Percentiles rank a stretch among this genome's conserved stretches.
phyloP scores from a whole-genome alignment of 1,140 invertebrate genomes.

The Babylonia areolata region DNA sequence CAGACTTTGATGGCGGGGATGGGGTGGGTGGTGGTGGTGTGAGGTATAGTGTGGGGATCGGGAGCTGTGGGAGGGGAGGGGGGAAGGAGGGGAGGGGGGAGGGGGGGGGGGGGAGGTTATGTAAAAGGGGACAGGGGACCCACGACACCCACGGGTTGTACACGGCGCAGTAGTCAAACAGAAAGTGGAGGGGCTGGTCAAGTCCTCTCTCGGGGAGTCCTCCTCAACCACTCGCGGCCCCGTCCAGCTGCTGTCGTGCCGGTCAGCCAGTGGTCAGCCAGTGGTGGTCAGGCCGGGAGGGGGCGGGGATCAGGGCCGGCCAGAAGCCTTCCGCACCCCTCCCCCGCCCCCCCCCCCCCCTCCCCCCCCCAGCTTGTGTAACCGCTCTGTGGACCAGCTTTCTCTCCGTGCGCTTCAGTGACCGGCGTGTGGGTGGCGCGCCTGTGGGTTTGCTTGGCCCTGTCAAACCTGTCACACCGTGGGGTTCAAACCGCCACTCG shows the following conservation, averaged over 20 bases:
- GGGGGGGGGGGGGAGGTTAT: neutral
- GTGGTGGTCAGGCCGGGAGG: neutral
- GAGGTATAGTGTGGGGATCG: too few relatives aligned
- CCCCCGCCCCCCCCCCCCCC: too few relatives aligned
- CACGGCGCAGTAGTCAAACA: constrained; percentile 1
- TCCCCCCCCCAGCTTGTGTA: neutral
- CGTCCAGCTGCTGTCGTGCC: neutral
- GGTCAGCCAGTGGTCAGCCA: neutral
- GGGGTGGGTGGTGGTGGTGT: too few relatives aligned
- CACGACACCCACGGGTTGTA: neutral
- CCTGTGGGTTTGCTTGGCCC: neutral
- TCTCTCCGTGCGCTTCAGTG: neutral
- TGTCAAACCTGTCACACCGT: neutral
- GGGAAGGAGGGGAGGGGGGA: too few relatives aligned
- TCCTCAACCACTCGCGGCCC: neutral
- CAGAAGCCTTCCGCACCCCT: too few relatives aligned
- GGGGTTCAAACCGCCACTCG: neutral
- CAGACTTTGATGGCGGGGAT: neutral
- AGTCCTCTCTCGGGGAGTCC: neutral
- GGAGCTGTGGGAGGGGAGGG: too few relatives aligned
- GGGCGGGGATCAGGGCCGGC: too few relatives aligned
- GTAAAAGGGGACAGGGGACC: neutral
- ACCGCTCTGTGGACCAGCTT: neutral
- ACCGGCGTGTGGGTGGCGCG: neutral
- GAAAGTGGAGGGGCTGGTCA: constrained; percentile 1